Percentiles rank a stretch among this genome's conserved stretches.
These are phyloP conservation scores for Julus scanicus DNA, from an alignment of 2,888 invertebrate species.

Conservation along the genomic window DNA sequence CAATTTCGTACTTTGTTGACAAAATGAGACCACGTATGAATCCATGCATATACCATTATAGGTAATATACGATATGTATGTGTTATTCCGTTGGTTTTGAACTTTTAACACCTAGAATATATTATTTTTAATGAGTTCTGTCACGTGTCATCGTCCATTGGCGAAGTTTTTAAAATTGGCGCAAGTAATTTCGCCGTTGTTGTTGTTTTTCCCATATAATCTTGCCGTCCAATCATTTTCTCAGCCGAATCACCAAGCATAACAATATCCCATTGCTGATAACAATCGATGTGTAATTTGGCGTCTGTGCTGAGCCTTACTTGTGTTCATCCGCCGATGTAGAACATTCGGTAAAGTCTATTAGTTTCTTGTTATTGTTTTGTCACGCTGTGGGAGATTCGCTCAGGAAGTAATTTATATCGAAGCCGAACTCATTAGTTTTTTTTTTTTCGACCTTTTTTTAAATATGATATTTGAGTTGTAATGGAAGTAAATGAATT, in stretches of 20 bases:
- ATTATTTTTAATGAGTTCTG: slow-evolving; percentile 16
- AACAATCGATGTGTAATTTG: background rate
- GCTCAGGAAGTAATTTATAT: slow-evolving; percentile 37
- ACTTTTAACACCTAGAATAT: background rate
- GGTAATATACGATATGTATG: background rate
- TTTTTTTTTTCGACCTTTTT: background rate
- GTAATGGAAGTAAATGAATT: slow-evolving; percentile 15
- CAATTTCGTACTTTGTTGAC: too few species aligned
- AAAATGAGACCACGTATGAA: background rate
- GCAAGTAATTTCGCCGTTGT: background rate
- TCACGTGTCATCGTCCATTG: background rate
- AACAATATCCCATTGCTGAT: slow-evolving; percentile 22
- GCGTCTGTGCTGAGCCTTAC: slow-evolving; percentile 18
- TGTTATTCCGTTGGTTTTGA: background rate
- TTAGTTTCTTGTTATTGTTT: slow-evolving; percentile 44
- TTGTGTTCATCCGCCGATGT: background rate
- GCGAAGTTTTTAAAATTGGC: background rate
- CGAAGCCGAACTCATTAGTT: slow-evolving; percentile 31
- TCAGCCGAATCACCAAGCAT: background rate
- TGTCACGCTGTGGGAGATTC: slow-evolving; percentile 28
- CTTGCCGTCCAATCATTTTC: background rate
- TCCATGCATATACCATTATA: too few species aligned
- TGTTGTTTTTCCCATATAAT: slow-evolving; percentile 5
- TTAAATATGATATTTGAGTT: slow-evolving; percentile 25
- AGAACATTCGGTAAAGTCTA: slow-evolving; percentile 15